Evolutionary conservation across 1,140 invertebrate genomes (phyloP), one percentile per base, ranked within the genome.

Genomic region (Melanaphis sacchari): DNA sequence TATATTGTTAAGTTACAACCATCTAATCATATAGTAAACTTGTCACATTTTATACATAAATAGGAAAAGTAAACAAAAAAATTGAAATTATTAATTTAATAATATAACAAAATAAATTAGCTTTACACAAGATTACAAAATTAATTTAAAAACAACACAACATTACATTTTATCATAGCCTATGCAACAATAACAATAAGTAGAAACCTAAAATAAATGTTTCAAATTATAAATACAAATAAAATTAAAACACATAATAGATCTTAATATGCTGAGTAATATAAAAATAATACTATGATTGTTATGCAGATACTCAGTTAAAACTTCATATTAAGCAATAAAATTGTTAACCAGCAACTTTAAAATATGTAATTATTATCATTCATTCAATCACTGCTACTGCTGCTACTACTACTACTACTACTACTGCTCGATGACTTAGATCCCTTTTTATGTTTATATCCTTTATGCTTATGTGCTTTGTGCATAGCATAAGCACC

Each of bases 401-500:
- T 94, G 11, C 93, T 93, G 38, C 93, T 93, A 26, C 94, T 94
- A n/a, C 94, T 94, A 81, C 94, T 94, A 66, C 93, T 94, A 31
- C 94, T 94, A 40, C 94, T 94, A 87, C 93, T 94, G 49, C 94
- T 94, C 11, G 93, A 91, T 81, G 87, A 76, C 15, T 89, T 43
- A 6, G 46, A 81, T 46, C 66, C 41, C 24, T 91, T 52, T 2
- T 94, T 85, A 66, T 94, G 93, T 54, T 93, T 93, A 54, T 41
- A 52, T 40, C 76, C 76, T 66, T 91, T 91, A 22, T 92, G 90
- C 18, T 90, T 59, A 41, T 90, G 54, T 15, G 92, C 89, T 93
- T 94, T 94, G 46, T 94, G 93, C 31, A 94, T 59, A 81, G 94
- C 94, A 52, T 94, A 94, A 26, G 94, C 94, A 40, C 94, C 94